Evolutionary conservation across 1,140 invertebrate genomes (phyloP).

Genomic region (Hylyphantes graminicola): DNA sequence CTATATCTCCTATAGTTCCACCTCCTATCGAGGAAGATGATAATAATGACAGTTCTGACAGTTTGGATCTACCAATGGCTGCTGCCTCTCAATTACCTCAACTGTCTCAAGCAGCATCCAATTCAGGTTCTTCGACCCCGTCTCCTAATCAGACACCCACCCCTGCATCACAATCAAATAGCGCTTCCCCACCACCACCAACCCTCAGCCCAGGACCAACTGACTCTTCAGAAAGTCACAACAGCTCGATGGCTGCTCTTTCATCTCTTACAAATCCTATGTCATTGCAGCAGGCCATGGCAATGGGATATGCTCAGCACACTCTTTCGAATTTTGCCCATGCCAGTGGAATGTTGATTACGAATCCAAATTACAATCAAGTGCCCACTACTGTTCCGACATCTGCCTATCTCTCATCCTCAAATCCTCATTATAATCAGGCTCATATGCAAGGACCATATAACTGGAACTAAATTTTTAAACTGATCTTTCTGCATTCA

Average conservation of each 20-base stretch:
- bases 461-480: slow-evolving; percentile 45
- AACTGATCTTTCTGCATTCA: slow-evolving; percentile 12
- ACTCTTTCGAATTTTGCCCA: slow-evolving; percentile 60
- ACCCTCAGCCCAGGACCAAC: slow-evolving; percentile 41
- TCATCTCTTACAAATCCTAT: slow-evolving; percentile 48
- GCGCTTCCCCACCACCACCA: slow-evolving; percentile 36
- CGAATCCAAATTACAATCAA: slow-evolving; percentile 53
- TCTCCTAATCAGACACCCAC: slow-evolving; percentile 30
- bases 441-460: slow-evolving; percentile 53
- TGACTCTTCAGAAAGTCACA: slow-evolving; percentile 29
- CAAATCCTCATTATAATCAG: slow-evolving; percentile 55
- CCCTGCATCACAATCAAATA: slow-evolving; percentile 46
- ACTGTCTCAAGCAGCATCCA: slow-evolving; percentile 33
- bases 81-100: slow-evolving; percentile 47
- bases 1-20: slow-evolving; percentile 10
- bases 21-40: slow-evolving; percentile 41
- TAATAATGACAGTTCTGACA: slow-evolving; percentile 47
- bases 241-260: slow-evolving; percentile 40
- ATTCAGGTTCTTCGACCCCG: slow-evolving; percentile 50
- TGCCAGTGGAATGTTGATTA: slow-evolving; percentile 54
- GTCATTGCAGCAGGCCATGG: slow-evolving; percentile 53
- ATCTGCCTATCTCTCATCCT: slow-evolving; percentile 37
- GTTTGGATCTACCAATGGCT: slow-evolving; percentile 41
- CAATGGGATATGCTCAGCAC: slow-evolving; percentile 58
- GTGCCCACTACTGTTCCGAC: slow-evolving; percentile 40